phyloP scores from a whole-genome alignment of 2,888 invertebrate genomes.

The Theodoxus fluviatilis region DNA sequence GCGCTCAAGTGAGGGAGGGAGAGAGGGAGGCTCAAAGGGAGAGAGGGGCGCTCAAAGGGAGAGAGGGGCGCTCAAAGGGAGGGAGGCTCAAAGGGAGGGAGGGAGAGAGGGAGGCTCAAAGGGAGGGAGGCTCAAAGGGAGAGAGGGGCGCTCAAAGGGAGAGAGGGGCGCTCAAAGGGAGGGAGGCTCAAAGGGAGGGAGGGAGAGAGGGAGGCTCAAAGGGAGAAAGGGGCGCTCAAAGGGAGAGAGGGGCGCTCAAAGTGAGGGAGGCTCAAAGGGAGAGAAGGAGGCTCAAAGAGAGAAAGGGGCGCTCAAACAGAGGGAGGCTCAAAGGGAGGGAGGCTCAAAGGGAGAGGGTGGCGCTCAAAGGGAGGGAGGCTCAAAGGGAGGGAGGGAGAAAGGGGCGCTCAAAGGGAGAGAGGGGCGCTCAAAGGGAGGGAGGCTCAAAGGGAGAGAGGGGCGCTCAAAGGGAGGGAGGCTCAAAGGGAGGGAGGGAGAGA shows the following conservation, averaged over 20 bases:
- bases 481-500: constrained; percentile 15
- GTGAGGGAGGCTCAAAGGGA: constrained; percentile 22
- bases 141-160: not conserved
- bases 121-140: not conserved
- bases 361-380: not conserved
- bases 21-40: not conserved
- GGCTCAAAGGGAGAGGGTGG: not conserved
- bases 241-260: no score
- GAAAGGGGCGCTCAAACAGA: not conserved
- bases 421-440: constrained; percentile 8
- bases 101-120: not conserved
- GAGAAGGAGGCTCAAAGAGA: constrained; percentile 18
- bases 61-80: not conserved
- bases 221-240: constrained; percentile 20
- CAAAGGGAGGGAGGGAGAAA: not conserved
- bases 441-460: constrained; percentile 18
- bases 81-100: not conserved
- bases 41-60: not conserved
- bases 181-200: not conserved
- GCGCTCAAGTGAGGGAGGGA: not conserved
- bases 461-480: constrained; percentile 2
- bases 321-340: constrained; percentile 1
- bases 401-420: not conserved
- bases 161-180: not conserved
- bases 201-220: constrained; percentile 17